phyloP scores from a whole-genome alignment of 1,140 invertebrate species.

The Polyergus mexicanus region DNA sequence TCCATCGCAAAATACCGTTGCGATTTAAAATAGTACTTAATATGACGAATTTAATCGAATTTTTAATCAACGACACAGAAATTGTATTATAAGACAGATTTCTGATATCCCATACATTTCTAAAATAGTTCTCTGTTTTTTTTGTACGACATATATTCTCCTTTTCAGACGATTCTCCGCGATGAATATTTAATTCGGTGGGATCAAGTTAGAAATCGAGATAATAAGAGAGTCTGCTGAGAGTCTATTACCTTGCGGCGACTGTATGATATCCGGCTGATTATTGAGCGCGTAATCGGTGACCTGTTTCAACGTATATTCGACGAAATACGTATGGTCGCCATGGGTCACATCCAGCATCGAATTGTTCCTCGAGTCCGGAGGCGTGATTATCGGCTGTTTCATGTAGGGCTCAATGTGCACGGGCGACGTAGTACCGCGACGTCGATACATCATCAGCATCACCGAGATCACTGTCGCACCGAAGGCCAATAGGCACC shows the following conservation, averaged over 20 bases:
- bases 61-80: background rate
- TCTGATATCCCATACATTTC: background rate
- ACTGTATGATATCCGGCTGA: conserved; percentile 87
- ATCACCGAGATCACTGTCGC: conserved; percentile 89
- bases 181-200: background rate
- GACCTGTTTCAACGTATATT: conserved; percentile 86
- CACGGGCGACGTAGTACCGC: conserved; percentile 85
- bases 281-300: conserved; percentile 85
- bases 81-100: background rate
- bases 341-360: conserved; percentile 87
- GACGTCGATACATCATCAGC: conserved; percentile 86
- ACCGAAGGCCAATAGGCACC: conserved; percentile 88
- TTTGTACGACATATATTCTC: background rate
- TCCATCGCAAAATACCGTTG: background rate
- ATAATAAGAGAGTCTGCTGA: background rate
- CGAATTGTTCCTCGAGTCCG: conserved; percentile 86
- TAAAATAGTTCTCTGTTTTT: background rate
- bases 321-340: conserved; percentile 87
- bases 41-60: background rate
- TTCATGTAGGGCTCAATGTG: conserved; percentile 87
- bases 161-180: background rate
- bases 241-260: conserved; percentile 84
- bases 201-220: background rate
- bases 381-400: conserved; percentile 87
- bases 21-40: background rate